phyloP scores from a whole-genome alignment of 1,140 invertebrate genomes.

The Pseudomyrmex cubaensis region DNA sequence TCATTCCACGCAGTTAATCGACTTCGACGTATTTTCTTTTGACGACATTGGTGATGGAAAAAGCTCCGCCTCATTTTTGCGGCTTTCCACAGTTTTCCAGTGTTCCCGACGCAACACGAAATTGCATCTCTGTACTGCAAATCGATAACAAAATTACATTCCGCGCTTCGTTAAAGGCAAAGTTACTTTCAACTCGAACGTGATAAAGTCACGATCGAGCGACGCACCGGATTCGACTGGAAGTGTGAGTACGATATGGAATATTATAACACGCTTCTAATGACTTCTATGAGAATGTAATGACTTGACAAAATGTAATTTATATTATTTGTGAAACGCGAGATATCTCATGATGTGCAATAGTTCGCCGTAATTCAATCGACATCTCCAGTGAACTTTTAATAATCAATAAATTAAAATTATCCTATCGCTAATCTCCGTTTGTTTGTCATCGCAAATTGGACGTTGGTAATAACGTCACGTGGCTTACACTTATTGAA shows the following conservation, averaged over 20 bases:
- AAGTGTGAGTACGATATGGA: neutral
- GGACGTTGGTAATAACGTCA: neutral
- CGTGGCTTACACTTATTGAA: neutral
- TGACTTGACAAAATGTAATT: neutral
- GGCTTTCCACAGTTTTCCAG: conserved; percentile 21
- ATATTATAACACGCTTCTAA: neutral
- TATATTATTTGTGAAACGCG: conserved; percentile 1
- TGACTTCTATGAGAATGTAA: neutral
- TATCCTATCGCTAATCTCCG: neutral
- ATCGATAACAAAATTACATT: conserved; percentile 54
- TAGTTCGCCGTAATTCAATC: neutral
- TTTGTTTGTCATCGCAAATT: neutral
- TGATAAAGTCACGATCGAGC: conserved; percentile 38
- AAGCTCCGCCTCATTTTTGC: conserved; percentile 37
- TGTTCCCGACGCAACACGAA: conserved; percentile 33
- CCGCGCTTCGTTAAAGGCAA: conserved; percentile 29
- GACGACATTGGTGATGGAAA: conserved; percentile 1
- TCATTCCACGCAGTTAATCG: conserved; percentile 9
- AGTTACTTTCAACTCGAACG: conserved; percentile 42
- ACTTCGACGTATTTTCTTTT: conserved; percentile 28
- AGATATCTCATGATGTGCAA: neutral
- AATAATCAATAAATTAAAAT: neutral
- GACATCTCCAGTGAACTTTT: neutral
- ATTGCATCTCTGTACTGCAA: conserved; percentile 34
- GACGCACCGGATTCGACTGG: neutral